Conservation (phyloP, 2,113 vertebrate genomes). For the Tauraco erythrolophus region DNA sequence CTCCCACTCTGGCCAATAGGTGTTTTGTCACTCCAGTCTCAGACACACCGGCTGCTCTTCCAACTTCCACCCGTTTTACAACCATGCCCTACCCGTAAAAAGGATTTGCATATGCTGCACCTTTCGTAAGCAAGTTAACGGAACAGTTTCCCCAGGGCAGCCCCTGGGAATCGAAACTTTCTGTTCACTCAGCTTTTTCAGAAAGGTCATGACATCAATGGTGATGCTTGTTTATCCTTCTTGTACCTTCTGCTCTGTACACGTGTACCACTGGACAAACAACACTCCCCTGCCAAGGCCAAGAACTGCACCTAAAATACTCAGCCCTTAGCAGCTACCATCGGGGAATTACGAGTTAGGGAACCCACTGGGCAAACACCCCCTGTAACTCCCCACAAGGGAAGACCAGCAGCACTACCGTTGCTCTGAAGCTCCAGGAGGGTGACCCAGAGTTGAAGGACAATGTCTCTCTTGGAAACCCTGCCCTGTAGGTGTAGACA, state of each 20-base stretch:
- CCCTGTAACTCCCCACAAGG: fast-evolving
- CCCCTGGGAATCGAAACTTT: background rate
- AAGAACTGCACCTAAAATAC: background rate
- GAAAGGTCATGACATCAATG: background rate
- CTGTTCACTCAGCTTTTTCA: background rate
- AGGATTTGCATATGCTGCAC: background rate
- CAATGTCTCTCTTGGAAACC: background rate
- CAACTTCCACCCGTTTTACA: background rate
- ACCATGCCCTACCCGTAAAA: fast-evolving
- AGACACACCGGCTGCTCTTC: background rate
- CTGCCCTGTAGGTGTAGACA: too few relatives aligned
- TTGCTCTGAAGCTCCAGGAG: background rate
- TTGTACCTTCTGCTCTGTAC: background rate
- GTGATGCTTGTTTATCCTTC: background rate
- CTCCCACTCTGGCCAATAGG: background rate
- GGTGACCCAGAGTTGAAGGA: background rate
- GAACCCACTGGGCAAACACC: background rate
- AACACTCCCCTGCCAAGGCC: background rate
- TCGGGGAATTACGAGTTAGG: fast-evolving
- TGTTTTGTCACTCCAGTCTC: background rate
- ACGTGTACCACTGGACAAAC: background rate
- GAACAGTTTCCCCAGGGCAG: background rate
- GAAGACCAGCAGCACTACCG: fast-evolving
- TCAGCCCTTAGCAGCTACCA: background rate
- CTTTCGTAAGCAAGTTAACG: background rate